Evolutionary conservation across 2,113 vertebrate species (phyloP).

Genomic region (Eretmochelys imbricata): DNA sequence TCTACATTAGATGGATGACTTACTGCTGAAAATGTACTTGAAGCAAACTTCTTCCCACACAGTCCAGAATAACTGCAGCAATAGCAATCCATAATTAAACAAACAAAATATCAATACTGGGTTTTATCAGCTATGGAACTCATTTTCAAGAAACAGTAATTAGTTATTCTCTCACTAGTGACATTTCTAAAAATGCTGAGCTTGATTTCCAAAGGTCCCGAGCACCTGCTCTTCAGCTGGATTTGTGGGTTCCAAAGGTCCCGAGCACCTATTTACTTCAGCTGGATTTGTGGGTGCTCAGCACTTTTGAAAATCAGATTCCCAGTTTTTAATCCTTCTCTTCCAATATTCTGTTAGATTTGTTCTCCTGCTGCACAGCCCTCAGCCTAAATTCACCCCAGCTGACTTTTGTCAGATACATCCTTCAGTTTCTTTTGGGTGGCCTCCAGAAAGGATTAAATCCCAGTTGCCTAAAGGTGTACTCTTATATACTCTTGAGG

Average conservation of each 20-base stretch:
- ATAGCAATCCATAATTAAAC: neutral
- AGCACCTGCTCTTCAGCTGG: neutral
- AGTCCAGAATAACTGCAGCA: neutral
- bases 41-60: neutral
- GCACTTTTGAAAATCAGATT: neutral
- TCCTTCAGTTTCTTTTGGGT: neutral
- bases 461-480: neutral
- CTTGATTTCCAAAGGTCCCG: fast-evolving
- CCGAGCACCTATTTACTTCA: neutral
- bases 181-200: neutral
- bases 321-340: neutral
- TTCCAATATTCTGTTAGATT: neutral
- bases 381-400: neutral
- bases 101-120: neutral
- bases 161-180: neutral
- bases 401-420: neutral
- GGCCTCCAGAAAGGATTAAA: neutral
- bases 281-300: neutral
- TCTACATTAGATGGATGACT: neutral
- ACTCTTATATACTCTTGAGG: neutral
- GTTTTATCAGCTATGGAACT: neutral
- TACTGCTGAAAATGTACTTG: constrained; percentile 4
- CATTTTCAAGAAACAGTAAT: neutral
- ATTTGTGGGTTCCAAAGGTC: fast-evolving
- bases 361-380: neutral